Base-by-base conservation (phyloP, 1,140 invertebrate species). In the Musca domestica region DNA sequence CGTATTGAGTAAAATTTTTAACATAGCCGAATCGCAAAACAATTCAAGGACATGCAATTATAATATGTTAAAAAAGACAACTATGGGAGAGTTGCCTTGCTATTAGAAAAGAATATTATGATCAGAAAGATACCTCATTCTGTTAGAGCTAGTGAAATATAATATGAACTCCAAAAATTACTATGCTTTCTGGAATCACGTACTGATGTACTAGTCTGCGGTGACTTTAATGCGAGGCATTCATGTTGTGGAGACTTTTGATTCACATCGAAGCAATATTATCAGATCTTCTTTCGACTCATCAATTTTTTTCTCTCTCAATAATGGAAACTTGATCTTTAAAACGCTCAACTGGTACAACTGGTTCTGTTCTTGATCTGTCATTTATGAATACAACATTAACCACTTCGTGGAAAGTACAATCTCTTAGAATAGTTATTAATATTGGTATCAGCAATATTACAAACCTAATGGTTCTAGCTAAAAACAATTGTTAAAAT, bases 191-290 rank as follows among this genome's bases (percentile, higher is more conserved):
- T 64, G 9, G 46, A 46, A 5, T 19, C 19, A 10, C 7, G 22
- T 17, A 17, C n/a, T 46, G 46, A 64, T 23, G 63, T 64, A 9
- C 14, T 64, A 10, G 17, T 64, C 3, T 34, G 27, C n/a, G 63
- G 63, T n/a, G 63, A 64, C 19, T 64, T 64, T 20, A 64, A 64
- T 47, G 30, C 63, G 6, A 17, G 63, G 4, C 19, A 14, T 9
- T 46, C n/a, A 20, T n/a, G n/a, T n/a, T n/a, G n/a, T n/a, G n/a
- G n/a, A 34, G 27, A 64, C 27, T 3, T 30, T 30, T 30, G 27
- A 30, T 9, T 30, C 27, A 30, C 27, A 30, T 30, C 27, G 63
- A 47, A 34, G 63, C 0, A 64, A 47, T 7, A 47, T 19, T 22
- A 6, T 64, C 7, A 15, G 19, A 41, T 19, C 15, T 10, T 9